Conservation (phyloP, 1,140 invertebrate species). For the Lepidostoma basale region DNA sequence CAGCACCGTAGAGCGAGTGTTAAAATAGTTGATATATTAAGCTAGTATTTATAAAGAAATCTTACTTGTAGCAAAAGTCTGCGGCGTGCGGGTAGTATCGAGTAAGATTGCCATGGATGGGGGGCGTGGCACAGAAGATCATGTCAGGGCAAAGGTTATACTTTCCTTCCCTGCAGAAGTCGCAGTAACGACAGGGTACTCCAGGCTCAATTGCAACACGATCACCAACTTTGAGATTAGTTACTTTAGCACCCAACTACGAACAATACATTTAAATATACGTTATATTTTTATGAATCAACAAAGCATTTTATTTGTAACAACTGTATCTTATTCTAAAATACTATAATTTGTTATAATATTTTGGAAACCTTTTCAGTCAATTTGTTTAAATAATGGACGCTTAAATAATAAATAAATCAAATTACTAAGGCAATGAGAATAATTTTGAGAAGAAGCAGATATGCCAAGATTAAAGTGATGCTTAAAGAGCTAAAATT, state of each 20-base stretch:
- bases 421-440: background rate
- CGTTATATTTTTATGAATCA: background rate
- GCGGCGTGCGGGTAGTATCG: conserved; percentile 88
- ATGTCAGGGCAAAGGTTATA: conserved; percentile 92
- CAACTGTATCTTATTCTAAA: too few species aligned
- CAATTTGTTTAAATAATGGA: too few species aligned
- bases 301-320: too few species aligned
- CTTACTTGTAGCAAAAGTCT: conserved; percentile 91
- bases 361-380: too few species aligned
- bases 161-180: conserved; percentile 82
- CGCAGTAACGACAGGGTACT: conserved; percentile 83
- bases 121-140: conserved; percentile 89
- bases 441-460: background rate
- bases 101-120: conserved; percentile 82
- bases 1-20: too few species aligned
- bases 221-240: conserved; percentile 79
- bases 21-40: too few species aligned
- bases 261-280: background rate
- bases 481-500: too few species aligned
- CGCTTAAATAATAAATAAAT: too few species aligned
- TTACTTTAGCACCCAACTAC: conserved; percentile 75
- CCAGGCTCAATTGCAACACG: conserved; percentile 93
- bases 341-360: too few species aligned
- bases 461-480: background rate
- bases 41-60: background rate